Evolutionary conservation across 2,888 invertebrate species (phyloP).

Genomic region (Rhopalosiphum nymphaeae): DNA sequence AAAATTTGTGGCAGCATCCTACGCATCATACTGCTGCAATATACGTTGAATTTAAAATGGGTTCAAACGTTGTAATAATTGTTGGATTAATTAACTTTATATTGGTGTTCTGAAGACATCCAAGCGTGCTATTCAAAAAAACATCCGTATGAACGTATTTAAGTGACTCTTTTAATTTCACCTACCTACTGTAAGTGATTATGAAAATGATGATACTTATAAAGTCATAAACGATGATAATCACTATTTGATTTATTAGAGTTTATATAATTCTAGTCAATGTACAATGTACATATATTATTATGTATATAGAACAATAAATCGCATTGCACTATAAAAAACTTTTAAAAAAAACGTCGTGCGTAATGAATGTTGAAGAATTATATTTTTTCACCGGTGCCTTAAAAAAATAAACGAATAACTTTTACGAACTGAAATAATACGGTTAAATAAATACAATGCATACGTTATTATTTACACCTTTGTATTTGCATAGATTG

Average conservation of each 20-base stretch:
- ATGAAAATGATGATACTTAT: not conserved
- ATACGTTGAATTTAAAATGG: not conserved
- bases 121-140: not conserved
- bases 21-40: not conserved
- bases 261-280: not conserved
- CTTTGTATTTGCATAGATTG: not conserved
- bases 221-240: not conserved
- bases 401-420: not conserved
- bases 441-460: constrained; percentile 30
- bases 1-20: not conserved
- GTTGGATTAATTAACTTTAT: not conserved
- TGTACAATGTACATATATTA: not conserved
- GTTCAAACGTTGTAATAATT: not conserved
- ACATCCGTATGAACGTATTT: not conserved
- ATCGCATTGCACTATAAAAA: not conserved
- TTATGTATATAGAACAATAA: not conserved
- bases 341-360: not conserved
- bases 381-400: not conserved
- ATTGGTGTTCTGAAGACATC: not conserved
- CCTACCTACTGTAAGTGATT: not conserved
- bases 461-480: not conserved
- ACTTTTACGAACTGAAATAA: not conserved
- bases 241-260: not conserved
- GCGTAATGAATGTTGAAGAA: not conserved
- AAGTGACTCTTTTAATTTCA: not conserved